Evolutionary conservation across 2,113 vertebrate species (phyloP).

Genomic region (Lampris incognitus): DNA sequence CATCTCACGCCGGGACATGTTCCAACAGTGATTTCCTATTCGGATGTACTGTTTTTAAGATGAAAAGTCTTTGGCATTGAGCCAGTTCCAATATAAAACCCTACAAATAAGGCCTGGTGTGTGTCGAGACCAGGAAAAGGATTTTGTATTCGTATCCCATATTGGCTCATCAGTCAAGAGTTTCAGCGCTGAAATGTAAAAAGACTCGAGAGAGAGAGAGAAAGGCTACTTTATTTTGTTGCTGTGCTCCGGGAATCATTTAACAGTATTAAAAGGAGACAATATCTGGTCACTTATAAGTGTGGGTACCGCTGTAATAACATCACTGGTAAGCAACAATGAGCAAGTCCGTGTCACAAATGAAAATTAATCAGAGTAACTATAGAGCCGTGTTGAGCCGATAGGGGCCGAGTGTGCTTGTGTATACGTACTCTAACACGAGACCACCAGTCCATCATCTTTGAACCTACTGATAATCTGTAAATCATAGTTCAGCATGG

Average conservation of each 20-base stretch:
- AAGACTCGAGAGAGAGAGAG: slow-evolving; percentile 5
- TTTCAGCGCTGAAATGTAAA: slow-evolving; percentile 60
- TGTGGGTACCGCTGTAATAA: slow-evolving; percentile 41
- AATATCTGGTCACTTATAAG: neutral
- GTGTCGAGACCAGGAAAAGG: slow-evolving; percentile 51
- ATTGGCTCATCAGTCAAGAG: slow-evolving; percentile 60
- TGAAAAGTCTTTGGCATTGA: slow-evolving; percentile 48
- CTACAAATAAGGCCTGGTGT: slow-evolving; percentile 44
- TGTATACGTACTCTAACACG: neutral
- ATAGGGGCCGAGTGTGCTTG: slow-evolving; percentile 22
- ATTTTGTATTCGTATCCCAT: slow-evolving; percentile 38
- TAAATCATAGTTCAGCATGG: neutral
- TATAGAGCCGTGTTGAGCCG: slow-evolving; percentile 28
- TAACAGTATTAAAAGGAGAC: neutral
- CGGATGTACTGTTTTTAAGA: slow-evolving; percentile 17
- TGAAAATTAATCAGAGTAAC: slow-evolving; percentile 6
- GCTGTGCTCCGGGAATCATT: too few species aligned
- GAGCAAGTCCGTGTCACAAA: slow-evolving; percentile 6
- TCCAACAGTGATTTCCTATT: neutral
- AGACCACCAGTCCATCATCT: neutral
- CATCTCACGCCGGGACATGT: slow-evolving; percentile 1
- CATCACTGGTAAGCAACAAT: slow-evolving; percentile 30
- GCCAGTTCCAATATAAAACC: slow-evolving; percentile 33
- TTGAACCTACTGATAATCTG: slow-evolving; percentile 21
- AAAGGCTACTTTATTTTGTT: too few species aligned